Conservation (phyloP, 1,140 invertebrate genomes). For the Drosophila ironensis region DNA sequence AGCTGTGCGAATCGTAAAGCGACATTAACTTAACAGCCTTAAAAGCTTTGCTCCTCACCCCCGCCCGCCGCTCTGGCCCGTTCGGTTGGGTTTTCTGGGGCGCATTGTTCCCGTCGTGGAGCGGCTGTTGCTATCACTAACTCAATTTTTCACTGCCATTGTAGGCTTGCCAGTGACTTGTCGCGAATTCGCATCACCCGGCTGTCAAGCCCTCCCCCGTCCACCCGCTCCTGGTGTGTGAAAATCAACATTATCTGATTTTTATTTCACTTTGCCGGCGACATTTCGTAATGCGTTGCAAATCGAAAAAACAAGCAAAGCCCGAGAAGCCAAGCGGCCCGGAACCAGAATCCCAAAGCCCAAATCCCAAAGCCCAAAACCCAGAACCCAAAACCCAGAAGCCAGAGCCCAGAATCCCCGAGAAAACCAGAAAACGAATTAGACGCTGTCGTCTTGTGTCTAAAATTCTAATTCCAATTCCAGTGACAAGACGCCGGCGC, state of each 20-base stretch:
- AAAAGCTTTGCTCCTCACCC: slow-evolving; percentile 63
- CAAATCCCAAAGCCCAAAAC: neutral
- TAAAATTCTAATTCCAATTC: neutral
- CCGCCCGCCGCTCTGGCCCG: too few species aligned
- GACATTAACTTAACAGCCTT: slow-evolving; percentile 65
- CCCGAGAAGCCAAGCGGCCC: slow-evolving; percentile 31
- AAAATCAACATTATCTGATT: slow-evolving; percentile 67
- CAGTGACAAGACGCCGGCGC: slow-evolving; percentile 15
- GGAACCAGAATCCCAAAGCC: too few species aligned
- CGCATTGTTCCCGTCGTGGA: neutral
- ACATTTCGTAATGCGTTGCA: slow-evolving; percentile 73
- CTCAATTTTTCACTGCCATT: slow-evolving; percentile 73
- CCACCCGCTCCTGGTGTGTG: neutral
- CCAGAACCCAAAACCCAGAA: slow-evolving; percentile 29
- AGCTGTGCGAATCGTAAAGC: slow-evolving; percentile 27
- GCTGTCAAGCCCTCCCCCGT: slow-evolving; percentile 9
- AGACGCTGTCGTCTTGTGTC: neutral
- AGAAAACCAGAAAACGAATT: slow-evolving; percentile 1
- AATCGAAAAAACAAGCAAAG: slow-evolving; percentile 53
- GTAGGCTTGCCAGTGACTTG: slow-evolving; percentile 29
- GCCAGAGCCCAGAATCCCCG: too few species aligned
- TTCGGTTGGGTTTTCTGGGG: too few species aligned
- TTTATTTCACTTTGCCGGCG: slow-evolving; percentile 58
- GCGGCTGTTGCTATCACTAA: slow-evolving; percentile 51
- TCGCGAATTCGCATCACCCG: slow-evolving; percentile 2